These are phyloP conservation scores for Lytechinus pictus DNA, from an alignment of 35 echinoderm and acorn worm species.

Conservation along the genomic window DNA sequence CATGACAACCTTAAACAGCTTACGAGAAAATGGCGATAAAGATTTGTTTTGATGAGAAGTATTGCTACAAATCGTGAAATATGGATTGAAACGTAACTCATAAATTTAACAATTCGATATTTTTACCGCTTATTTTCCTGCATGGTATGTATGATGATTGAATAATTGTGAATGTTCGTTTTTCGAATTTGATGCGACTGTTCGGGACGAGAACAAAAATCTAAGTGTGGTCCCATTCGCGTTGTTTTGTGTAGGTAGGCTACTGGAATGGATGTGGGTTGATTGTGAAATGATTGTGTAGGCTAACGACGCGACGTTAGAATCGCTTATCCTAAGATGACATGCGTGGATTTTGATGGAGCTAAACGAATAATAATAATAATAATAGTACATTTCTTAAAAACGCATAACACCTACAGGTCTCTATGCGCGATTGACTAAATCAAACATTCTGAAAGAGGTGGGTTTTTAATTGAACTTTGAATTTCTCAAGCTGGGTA, in stretches of 20 bases:
- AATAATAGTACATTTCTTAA: too few species aligned
- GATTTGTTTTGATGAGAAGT: slow-evolving; percentile 15
- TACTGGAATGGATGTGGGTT: too few species aligned
- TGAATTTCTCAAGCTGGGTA: too few species aligned
- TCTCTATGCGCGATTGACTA: too few species aligned
- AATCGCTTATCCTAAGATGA: too few species aligned
- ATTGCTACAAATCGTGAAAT: background rate
- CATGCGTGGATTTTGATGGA: too few species aligned
- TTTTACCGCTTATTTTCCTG: background rate
- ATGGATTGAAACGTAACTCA: background rate
- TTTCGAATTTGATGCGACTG: background rate
- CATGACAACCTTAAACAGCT: slow-evolving; percentile 54
- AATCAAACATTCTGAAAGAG: too few species aligned
- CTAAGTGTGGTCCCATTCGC: background rate
- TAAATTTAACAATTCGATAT: background rate
- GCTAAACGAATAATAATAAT: too few species aligned
- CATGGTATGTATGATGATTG: background rate
- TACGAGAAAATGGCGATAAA: slow-evolving; percentile 40
- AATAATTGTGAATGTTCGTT: background rate
- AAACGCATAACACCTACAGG: too few species aligned
- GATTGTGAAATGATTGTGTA: too few species aligned
- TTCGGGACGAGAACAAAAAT: background rate
- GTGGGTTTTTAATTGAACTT: too few species aligned
- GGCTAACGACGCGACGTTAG: too few species aligned
- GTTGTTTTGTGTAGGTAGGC: background rate